Evolutionary conservation across 1,140 invertebrate genomes (phyloP), one percentile per base, ranked within the genome.

Genomic region (Drepana arcuata): DNA sequence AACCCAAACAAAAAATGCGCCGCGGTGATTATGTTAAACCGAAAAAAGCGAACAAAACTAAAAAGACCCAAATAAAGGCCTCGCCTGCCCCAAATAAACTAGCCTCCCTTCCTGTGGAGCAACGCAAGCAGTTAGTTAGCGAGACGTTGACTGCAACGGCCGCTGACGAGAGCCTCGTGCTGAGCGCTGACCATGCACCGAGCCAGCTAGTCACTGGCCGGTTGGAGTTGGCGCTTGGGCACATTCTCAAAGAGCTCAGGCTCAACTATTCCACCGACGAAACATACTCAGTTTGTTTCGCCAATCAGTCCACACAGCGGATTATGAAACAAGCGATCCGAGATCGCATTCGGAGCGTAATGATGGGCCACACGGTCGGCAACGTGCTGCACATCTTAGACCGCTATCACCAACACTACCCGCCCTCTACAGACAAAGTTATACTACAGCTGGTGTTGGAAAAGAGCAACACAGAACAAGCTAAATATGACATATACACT

Each of bases 211-310:
- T 73, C 32, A 56, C 35, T 5, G 72, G 72, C 5, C 66, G 75
- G 2, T 28, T 80, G 26, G 72, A 75, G 49, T 46, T 73, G 33
- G 71, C 63, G 2, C 28, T 80, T 25, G 73, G 75, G 2, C 33
- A 12, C 1, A 54, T 80, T 10, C 10, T 74, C 6, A 77, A 73
- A 46, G 41, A 62, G 6, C 45, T 80, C 12, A 56, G 46, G 26
- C 15, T 28, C 2, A 28, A 38, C 5, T 48, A 37, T 1, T 10
- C 21, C 10, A 24, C 31, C 2, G 14, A 50, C 14, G 23, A 16
- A 2, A 25, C 28, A 3, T 28, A 35, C 12, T n/a, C n/a, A n/a
- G n/a, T n/a, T n/a, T n/a, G n/a, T n/a, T 60, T 68, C 32, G 11
- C 21, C 7, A 7, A 25, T 13, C 24, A 15, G 3, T 14, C 16